Conservation (phyloP, 2,888 invertebrate species). For the Drosophila nigricruria region DNA sequence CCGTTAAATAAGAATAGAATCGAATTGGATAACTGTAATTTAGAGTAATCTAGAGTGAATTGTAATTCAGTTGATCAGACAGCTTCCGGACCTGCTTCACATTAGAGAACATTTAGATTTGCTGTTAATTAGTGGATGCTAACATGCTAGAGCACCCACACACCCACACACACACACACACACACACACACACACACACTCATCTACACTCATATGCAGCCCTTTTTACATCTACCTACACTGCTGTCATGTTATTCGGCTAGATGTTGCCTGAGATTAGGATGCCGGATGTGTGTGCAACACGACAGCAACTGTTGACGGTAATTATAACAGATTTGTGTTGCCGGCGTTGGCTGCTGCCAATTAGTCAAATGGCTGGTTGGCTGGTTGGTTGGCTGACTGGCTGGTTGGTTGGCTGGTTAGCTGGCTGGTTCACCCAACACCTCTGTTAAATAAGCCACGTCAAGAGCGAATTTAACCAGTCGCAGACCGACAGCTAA, state of each 20-base stretch:
- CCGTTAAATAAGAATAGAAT: neutral
- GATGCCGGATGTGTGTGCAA: slow-evolving; percentile 37
- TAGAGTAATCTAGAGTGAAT: neutral
- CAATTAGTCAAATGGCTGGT: slow-evolving; percentile 39
- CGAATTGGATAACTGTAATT: neutral
- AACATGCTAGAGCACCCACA: neutral
- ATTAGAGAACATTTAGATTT: slow-evolving; percentile 18
- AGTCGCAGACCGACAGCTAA: slow-evolving; percentile 9
- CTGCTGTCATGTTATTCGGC: neutral
- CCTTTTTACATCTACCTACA: neutral
- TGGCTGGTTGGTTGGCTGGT: too few species aligned
- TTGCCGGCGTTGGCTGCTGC: slow-evolving; percentile 13
- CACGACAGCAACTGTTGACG: slow-evolving; percentile 21
- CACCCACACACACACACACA: neutral
- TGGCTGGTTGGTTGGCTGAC: neutral
- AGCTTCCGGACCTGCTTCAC: slow-evolving; percentile 19
- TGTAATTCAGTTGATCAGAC: slow-evolving; percentile 16
- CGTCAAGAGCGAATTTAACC: neutral
- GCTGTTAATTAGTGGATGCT: slow-evolving; percentile 9
- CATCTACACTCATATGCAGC: neutral
- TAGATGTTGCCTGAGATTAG: slow-evolving; percentile 52
- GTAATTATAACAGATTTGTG: slow-evolving; percentile 18
- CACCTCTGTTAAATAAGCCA: slow-evolving; percentile 40
- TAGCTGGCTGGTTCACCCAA: neutral
- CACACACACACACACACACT: neutral